phyloP scores from a whole-genome alignment of 2,888 invertebrate genomes.

The Dryomyza anilis region DNA sequence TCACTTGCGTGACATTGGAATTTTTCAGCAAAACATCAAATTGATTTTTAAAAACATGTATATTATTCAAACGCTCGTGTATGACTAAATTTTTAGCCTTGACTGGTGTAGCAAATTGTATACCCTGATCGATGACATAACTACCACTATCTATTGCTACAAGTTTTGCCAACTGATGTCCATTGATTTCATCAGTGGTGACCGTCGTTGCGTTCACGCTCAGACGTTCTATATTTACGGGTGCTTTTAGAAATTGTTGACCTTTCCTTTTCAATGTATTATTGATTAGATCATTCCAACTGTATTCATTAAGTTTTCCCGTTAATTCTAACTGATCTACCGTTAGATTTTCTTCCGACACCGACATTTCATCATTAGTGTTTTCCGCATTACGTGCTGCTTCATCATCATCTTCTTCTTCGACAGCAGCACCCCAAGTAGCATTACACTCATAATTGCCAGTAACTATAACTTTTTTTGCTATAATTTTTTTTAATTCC shows the following conservation, averaged over 20 bases:
- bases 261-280: constrained; percentile 62
- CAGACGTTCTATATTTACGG: constrained; percentile 46
- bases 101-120: constrained; percentile 60
- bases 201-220: constrained; percentile 49
- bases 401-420: constrained; percentile 15
- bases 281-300: constrained; percentile 60
- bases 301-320: constrained; percentile 63
- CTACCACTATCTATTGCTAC: constrained; percentile 55
- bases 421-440: constrained; percentile 23
- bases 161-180: constrained; percentile 48
- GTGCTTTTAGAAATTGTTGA: constrained; percentile 61
- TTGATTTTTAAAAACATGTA: constrained; percentile 59
- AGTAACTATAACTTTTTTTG: constrained; percentile 44
- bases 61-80: constrained; percentile 61
- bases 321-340: constrained; percentile 60
- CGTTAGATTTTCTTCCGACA: constrained; percentile 44
- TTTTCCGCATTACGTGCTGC: background rate
- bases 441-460: constrained; percentile 35
- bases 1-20: constrained; percentile 57
- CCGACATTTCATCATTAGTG: constrained; percentile 8
- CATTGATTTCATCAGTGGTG: constrained; percentile 45
- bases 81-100: constrained; percentile 58
- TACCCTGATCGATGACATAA: constrained; percentile 60
- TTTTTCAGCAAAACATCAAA: constrained; percentile 62
- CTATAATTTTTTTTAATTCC: constrained; percentile 47